These are phyloP conservation scores for Actenoides hombroni DNA, from an alignment of 2,113 vertebrate species.

Conservation along the genomic window DNA sequence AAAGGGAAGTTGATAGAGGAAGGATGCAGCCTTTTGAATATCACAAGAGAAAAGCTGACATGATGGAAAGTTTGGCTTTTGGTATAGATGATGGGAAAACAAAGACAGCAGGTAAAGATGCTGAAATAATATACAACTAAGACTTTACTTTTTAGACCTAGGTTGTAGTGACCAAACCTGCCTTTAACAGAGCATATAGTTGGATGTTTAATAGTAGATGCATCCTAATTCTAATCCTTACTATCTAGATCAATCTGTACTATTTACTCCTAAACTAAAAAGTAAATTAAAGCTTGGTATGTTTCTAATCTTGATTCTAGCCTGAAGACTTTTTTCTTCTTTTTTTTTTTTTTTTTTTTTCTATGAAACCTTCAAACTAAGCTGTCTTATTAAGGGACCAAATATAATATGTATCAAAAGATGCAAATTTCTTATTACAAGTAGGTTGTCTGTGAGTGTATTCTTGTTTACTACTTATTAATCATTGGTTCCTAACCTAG, in stretches of 20 bases:
- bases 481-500: neutral
- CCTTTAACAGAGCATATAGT: neutral
- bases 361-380: neutral
- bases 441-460: neutral
- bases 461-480: neutral
- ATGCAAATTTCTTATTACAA: neutral
- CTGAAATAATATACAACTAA: neutral
- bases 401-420: neutral
- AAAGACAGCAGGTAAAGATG: slow-evolving; percentile 82
- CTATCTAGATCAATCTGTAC: neutral
- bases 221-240: neutral
- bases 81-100: slow-evolving; percentile 89
- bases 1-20: slow-evolving; percentile 85
- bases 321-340: neutral
- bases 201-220: neutral
- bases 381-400: neutral
- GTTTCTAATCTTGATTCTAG: neutral
- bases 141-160: neutral
- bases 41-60: slow-evolving; percentile 83
- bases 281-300: neutral
- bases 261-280: neutral
- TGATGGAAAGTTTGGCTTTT: slow-evolving; percentile 88
- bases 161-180: neutral
- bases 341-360: too few relatives aligned
- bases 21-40: slow-evolving; percentile 86